Base-by-base conservation (phyloP, 2,797 vertebrate species). In the Coccyzus lansbergi region DNA sequence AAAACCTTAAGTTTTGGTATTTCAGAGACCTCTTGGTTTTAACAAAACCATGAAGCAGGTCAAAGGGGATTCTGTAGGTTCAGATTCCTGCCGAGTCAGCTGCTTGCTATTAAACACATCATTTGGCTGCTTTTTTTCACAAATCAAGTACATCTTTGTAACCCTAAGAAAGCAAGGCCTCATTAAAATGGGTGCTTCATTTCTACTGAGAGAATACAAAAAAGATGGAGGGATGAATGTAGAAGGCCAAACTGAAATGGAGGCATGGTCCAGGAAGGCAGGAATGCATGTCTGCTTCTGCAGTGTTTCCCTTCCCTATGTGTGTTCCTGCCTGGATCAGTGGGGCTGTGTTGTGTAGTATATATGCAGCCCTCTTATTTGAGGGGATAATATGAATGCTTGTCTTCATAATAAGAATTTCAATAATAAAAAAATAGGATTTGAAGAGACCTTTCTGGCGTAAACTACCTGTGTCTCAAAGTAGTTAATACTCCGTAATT, bases 101-200 rank as follows among this genome's bases (percentile, higher is more conserved):
- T 89, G 69, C 84, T 90, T 53, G 51, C 86, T 80, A 3, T 85
- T 70, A 81, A 91, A 65, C 3, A 3, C 0, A 0, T 78, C 69
- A 63, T 31, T 83, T 6, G 2, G 67, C 91, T 87, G 77, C 72
- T 82, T 84, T 86, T 81, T 81, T 78, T 76, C 63, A 34, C 75
- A 67, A 49, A 85, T 92, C 72, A 79, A 28, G 93, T 82, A 10
- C 85, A 86, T 92, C 89, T 86, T 92, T 93, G 74, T 91, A 86
- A 88, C 31, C 28, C 44, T 53, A 56, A 55, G 76, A 82, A 93
- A 94, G 58, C 16, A 1, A 88, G 52, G 42, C 53, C 68, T 95
- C 58, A 26, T 88, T 91, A 46, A 74, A 94, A 79, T 38, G 40
- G 42, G 52, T 2, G 2, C 33, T 81, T 81, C 59, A 15, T 88